These are phyloP conservation scores for Sebastes cheni DNA, from an alignment of 2,797 vertebrate species.

Conservation along the genomic window DNA sequence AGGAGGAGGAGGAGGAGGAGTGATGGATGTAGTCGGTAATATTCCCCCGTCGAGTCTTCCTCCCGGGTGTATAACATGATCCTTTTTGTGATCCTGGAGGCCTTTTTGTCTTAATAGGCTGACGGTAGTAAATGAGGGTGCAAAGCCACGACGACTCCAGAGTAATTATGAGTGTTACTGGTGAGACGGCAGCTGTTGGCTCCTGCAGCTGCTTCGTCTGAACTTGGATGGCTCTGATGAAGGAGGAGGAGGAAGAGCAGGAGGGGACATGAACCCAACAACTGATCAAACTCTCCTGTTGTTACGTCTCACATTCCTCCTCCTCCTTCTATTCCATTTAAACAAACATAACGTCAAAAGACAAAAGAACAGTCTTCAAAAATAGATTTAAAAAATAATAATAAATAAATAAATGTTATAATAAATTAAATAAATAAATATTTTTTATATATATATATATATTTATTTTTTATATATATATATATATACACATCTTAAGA, in stretches of 20 bases:
- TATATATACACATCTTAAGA: no score
- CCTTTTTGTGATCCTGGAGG: constrained; percentile 52
- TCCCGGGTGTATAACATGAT: constrained; percentile 59
- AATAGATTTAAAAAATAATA: background rate
- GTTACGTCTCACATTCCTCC: constrained; percentile 1
- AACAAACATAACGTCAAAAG: background rate
- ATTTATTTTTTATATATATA: no score
- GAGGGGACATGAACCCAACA: constrained; percentile 15
- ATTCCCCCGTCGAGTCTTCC: constrained; percentile 4
- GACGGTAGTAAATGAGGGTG: constrained; percentile 67
- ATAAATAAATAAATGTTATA: no score
- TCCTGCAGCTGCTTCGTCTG: constrained; percentile 57
- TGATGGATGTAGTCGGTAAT: constrained; percentile 32
- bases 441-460: no score
- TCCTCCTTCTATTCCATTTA: background rate
- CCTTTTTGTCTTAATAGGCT: constrained; percentile 64
- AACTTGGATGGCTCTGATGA: constrained; percentile 3
- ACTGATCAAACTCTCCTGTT: constrained; percentile 33
- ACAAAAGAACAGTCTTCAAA: background rate
- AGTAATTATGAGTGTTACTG: constrained; percentile 48
- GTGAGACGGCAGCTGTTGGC: constrained; percentile 63
- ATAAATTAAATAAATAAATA: no score
- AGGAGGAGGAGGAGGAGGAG: background rate
- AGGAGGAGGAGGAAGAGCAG: background rate
- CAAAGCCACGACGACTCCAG: constrained; percentile 72